Percentiles rank a stretch among this genome's conserved stretches.
These are phyloP conservation scores for Epistrophe grossulariae DNA, from an alignment of 2,888 invertebrate species.

Conservation along the genomic window DNA sequence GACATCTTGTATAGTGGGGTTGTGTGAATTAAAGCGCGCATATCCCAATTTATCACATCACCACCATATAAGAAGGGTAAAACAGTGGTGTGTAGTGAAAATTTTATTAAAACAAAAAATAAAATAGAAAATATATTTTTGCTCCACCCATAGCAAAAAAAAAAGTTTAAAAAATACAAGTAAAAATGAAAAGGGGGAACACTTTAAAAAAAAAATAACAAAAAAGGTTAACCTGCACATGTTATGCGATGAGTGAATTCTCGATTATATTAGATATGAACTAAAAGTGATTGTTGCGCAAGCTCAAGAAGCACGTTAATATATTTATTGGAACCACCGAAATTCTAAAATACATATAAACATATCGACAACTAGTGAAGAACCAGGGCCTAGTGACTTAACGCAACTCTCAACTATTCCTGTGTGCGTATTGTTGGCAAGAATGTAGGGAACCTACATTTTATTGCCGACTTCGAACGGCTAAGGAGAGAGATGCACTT, in stretches of 20 bases:
- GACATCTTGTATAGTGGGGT: slow-evolving; percentile 17
- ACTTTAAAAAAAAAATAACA: neutral
- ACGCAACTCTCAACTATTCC: no score
- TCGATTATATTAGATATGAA: neutral
- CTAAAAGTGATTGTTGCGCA: neutral
- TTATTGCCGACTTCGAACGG: no score
- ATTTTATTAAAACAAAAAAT: neutral
- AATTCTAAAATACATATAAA: neutral
- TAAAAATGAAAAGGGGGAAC: neutral
- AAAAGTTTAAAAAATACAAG: neutral
- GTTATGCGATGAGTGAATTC: neutral
- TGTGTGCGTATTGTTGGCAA: no score
- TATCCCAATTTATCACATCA: slow-evolving; percentile 25
- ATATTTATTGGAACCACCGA: no score
- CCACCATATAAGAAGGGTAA: slow-evolving; percentile 11
- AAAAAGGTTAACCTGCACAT: neutral
- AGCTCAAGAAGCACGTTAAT: no score
- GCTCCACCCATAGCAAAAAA: slow-evolving; percentile 11
- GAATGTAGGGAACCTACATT: no score
- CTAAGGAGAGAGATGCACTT: no score
- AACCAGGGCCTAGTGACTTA: no score
- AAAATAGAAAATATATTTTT: neutral
- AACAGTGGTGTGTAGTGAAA: neutral
- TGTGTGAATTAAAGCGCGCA: slow-evolving; percentile 14
- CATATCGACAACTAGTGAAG: no score